Base-by-base conservation (phyloP, 2,888 invertebrate species). In the Acleris laterana region DNA sequence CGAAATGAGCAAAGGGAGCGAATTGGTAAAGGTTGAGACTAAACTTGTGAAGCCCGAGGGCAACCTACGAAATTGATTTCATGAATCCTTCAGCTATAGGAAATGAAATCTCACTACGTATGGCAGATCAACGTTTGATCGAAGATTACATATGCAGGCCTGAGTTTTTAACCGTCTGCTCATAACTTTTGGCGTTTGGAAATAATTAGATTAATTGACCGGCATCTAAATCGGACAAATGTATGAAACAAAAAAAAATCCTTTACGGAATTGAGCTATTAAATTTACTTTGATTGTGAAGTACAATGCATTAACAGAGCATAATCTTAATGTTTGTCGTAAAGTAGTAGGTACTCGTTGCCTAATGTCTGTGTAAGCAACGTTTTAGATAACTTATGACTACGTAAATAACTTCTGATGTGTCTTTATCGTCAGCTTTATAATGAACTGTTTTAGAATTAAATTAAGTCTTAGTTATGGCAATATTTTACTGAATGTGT, bases 1-100 rank as follows among this genome's bases (percentile, higher is more conserved):
- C 55, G 86, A 88, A 76, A 80, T 93, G 77, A 76, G 83, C 65
- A 88, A 85, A 77, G 86, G 85, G 48, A 90, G 90, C 63, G 89
- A 90, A n/a, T 83, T 87, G 80, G 76, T 84, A 2, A 93, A 90
- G 71, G 82, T 93, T 20, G 91, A 90, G 71, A 88, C 87, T 5
- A 89, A 82, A 76, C 83, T 93, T 65, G 82, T 90, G n/a, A 83
- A 84, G 71, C 92, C 90, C 13, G 56, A 46, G 16, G 22, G 16
- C 13, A 56, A 17, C 19, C 13, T 46, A 13, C 17, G 49, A 52
- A 61, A 57, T 17, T 57, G 19, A 62, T n/a, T 3, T 17, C 3
- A 20, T 44, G 22, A 44, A 46, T 22, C 17, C 46, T 46, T 46
- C 5, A 46, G 17, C 6, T 16, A 44, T 16, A 16, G 13, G 44